phyloP scores from a whole-genome alignment of 2,113 vertebrate species.

The Reinhardtius hippoglossoides region DNA sequence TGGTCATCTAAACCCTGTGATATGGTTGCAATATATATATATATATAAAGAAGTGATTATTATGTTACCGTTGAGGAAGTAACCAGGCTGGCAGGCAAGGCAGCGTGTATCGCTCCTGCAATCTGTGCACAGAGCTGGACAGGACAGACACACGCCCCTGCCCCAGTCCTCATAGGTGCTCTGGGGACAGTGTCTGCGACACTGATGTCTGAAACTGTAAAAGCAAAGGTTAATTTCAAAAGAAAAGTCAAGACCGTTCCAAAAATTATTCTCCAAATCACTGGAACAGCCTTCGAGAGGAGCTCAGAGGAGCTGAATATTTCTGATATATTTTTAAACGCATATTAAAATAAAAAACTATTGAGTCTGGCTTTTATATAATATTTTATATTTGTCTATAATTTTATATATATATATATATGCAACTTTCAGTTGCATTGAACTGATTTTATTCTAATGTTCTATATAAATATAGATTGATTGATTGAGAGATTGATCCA shows the following conservation, averaged over 20 bases:
- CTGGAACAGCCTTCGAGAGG: no score
- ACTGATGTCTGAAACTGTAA: slow-evolving; percentile 82
- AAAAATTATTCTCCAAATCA: background rate
- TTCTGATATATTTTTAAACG: no score
- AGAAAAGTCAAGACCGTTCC: background rate
- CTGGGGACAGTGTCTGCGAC: slow-evolving; percentile 83
- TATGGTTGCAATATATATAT: background rate
- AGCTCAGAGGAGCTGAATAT: no score
- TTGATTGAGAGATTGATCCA: no score
- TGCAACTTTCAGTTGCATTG: no score
- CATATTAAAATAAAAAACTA: no score
- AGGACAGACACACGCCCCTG: slow-evolving; percentile 76
- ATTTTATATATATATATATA: no score
- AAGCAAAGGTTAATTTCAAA: slow-evolving; percentile 20
- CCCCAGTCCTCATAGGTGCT: slow-evolving; percentile 78
- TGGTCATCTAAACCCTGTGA: background rate
- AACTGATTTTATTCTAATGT: no score
- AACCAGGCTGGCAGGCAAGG: slow-evolving; percentile 79
- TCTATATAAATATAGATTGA: no score
- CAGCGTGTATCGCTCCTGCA: slow-evolving; percentile 80
- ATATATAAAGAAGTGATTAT: background rate
- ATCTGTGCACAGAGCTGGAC: slow-evolving; percentile 79
- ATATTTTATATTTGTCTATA: no score
- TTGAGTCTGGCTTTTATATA: no score
- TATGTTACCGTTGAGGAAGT: slow-evolving; percentile 80